A percentile compares a stretch with the other conserved stretches of the same genome.
These are phyloP conservation scores for Burhinus bistriatus DNA, from an alignment of 2,113 vertebrate genomes.

Conservation along the genomic window DNA sequence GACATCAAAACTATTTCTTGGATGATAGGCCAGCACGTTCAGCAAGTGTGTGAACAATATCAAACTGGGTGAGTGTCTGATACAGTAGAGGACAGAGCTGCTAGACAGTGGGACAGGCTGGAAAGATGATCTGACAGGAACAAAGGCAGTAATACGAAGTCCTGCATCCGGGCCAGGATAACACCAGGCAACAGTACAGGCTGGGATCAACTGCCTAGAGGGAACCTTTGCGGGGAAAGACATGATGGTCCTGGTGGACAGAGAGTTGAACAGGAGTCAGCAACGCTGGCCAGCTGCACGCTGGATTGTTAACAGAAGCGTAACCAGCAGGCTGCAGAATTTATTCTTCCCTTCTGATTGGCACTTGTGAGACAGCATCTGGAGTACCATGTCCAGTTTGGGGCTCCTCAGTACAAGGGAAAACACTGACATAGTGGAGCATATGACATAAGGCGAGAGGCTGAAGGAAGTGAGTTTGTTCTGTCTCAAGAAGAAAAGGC, in stretches of 20 bases:
- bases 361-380: neutral
- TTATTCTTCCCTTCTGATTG: neutral
- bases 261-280: neutral
- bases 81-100: fast-evolving
- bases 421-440: neutral
- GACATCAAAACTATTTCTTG: neutral
- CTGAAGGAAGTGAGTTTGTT: neutral
- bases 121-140: neutral
- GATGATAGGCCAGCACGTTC: neutral
- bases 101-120: neutral
- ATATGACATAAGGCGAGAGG: neutral
- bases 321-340: neutral
- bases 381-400: neutral
- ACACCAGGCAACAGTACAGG: neutral
- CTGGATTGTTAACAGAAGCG: neutral
- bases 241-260: too few relatives aligned
- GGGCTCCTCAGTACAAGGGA: neutral
- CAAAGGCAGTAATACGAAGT: neutral
- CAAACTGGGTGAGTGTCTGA: neutral
- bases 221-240: neutral
- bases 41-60: neutral
- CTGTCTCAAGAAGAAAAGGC: neutral
- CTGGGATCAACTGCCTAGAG: neutral
- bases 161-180: neutral
- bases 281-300: neutral